Percentiles rank a stretch among this genome's conserved stretches.
phyloP scores from a whole-genome alignment of 1,140 invertebrate genomes.

The Diorhabda carinulata region DNA sequence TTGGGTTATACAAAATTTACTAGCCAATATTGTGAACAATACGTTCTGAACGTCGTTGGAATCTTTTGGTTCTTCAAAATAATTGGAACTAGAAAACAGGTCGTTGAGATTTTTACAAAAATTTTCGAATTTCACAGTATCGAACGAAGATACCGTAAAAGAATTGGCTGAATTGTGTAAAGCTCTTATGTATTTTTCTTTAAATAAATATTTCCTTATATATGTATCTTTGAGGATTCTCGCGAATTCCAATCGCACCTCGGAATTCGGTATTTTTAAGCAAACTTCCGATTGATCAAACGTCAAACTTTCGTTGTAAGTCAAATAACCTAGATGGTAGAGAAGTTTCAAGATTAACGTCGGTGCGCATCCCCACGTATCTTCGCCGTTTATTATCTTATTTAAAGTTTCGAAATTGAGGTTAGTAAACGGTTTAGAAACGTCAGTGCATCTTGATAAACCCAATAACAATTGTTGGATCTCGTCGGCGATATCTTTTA shows the following conservation, averaged over 20 bases:
- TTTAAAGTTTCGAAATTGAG: neutral
- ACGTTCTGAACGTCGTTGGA: neutral
- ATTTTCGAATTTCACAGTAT: neutral
- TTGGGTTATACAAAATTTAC: conserved; percentile 3
- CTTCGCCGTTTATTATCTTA: neutral
- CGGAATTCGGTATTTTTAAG: neutral
- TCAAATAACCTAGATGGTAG: neutral
- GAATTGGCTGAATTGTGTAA: neutral
- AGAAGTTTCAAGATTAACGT: neutral
- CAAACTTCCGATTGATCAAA: neutral
- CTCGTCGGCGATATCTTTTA: neutral
- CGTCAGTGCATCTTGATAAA: neutral
- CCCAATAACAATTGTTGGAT: neutral
- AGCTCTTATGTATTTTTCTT: neutral
- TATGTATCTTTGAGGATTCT: neutral
- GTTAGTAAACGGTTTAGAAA: neutral
- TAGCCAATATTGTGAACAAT: conserved; percentile 3
- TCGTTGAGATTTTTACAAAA: neutral
- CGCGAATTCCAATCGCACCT: neutral
- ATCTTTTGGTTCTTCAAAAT: neutral
- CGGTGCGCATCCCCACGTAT: neutral
- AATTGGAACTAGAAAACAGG: neutral
- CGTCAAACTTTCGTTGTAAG: neutral
- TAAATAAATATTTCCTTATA: neutral
- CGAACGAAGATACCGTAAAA: neutral